Evolutionary conservation across 2,888 invertebrate species (phyloP), one percentile per base, ranked within the genome.

Genomic region (Crocallis elinguaria): DNA sequence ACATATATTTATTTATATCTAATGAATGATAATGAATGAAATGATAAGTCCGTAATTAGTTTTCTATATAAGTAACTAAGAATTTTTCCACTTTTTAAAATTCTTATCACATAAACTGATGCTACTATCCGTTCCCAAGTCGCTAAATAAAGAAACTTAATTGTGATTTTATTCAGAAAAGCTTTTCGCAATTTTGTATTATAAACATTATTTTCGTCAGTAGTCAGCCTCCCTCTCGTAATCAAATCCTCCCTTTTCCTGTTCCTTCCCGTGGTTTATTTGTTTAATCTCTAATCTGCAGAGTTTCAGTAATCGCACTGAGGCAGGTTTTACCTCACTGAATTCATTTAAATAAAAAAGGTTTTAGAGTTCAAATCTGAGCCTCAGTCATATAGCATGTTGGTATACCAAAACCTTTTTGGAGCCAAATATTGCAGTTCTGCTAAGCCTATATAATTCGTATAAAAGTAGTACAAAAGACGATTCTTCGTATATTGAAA

Each of bases 191-290:
- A 49, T 54, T 54, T 57, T 49, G 44, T 55, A 39, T 57, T 52
- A 48, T 55, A 49, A 57, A 55, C 53, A 62, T 62, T 61, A 64
- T 57, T 57, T 62, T 56, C 32, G 53, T 49, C 44, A 48, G 44
- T 54, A 39, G 48, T 56, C 54, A 48, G 51, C 53, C 53, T 57
- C 60, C 42, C 41, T 43, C 29, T 16, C 46, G 56, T 61, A 58
- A 65, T 66, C 55, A 63, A 65, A 62, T 55, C 62, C 60, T 58
- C 62, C 62, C 57, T 57, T 64, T 64, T 56, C 60, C 57, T 62
- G 59, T 64, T 62, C 49, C 57, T 54, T 56, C 46, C 46, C 42
- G 44, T 63, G 57, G 50, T 59, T 60, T 60, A 61, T 67, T 67
- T 64, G 60, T 55, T 59, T 60, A 60, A 62, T 57, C 58, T 60